Base-by-base conservation (phyloP, 2,888 invertebrate species). In the Melanotus villosus region DNA sequence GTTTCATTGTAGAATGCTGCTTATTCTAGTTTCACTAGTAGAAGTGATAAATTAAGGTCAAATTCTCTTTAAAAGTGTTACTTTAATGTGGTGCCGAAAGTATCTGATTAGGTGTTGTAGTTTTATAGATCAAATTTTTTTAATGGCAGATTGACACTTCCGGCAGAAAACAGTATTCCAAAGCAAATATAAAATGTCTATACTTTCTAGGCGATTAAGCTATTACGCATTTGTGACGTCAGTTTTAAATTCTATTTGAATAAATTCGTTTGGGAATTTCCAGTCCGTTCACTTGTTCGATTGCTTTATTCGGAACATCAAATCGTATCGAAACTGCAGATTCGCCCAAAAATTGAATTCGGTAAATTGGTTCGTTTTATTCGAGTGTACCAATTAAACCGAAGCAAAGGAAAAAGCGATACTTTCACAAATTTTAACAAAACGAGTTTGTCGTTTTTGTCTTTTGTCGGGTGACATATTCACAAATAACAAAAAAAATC, bases 211-310 rank as follows among this genome's bases (percentile, higher is more conserved):
- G 19, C 36, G 3, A 59, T 59, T 50, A 57, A 57, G 16, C n/a
- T 60, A 43, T 67, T 67, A 67, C 66, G 45, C 34, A 67, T 56
- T 54, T 26, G 36, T 67, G 62, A 67, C 60, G 67, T 67, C 32
- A 26, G 16, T 45, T 43, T 26, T 54, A 67, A 67, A 54, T 41
- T 60, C 38, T 54, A 52, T 62, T 59, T 59, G 54, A 60, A 60
- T 67, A 67, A 58, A 50, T 67, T 52, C 21, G 50, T 67, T 59
- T 30, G 36, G 67, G 67, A 59, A 41, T 67, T 67, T 67, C 67
- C 67, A 67, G 62, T 66, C 32, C 67, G 21, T 62, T 67, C 60
- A 62, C 67, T 66, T 32, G 34, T 18, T 23, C 32, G 50, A 38
- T 34, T 19, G 18, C 41, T 58, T 52, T 30, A 30, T 50, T 50